A percentile compares a stretch with the other conserved stretches of the same genome.
Evolutionary conservation across 2,797 vertebrate genomes (phyloP).

Genomic region (Microhierax caerulescens): DNA sequence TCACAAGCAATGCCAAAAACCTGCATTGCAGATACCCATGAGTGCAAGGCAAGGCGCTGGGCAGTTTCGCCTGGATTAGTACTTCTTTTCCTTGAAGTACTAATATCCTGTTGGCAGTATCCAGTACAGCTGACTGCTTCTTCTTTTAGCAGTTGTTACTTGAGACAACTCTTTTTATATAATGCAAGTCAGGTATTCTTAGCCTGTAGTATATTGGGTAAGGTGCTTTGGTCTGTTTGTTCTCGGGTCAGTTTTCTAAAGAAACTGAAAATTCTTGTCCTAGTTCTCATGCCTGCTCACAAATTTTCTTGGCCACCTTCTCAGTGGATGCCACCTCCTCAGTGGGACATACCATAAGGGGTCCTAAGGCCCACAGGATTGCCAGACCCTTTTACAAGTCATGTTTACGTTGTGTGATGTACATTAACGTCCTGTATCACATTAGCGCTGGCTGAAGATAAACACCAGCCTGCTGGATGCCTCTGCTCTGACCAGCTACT

Average conservation of each 20-base stretch:
- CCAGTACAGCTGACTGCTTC: background rate
- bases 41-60: background rate
- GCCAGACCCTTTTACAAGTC: background rate
- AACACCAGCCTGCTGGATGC: background rate
- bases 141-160: background rate
- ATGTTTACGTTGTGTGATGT: accelerated
- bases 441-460: background rate
- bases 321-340: background rate
- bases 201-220: background rate
- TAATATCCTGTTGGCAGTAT: background rate
- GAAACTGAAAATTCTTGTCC: background rate
- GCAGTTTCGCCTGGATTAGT: background rate
- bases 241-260: background rate
- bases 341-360: accelerated
- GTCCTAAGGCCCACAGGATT: background rate
- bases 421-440: accelerated
- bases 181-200: background rate
- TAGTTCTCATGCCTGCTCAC: background rate
- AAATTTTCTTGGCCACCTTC: background rate
- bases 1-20: background rate
- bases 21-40: background rate
- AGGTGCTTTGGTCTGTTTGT: background rate
- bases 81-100: background rate
- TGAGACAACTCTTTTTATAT: background rate
- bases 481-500: background rate